Conservation (phyloP, 2,888 invertebrate genomes). For the Phytoseiulus persimilis region DNA sequence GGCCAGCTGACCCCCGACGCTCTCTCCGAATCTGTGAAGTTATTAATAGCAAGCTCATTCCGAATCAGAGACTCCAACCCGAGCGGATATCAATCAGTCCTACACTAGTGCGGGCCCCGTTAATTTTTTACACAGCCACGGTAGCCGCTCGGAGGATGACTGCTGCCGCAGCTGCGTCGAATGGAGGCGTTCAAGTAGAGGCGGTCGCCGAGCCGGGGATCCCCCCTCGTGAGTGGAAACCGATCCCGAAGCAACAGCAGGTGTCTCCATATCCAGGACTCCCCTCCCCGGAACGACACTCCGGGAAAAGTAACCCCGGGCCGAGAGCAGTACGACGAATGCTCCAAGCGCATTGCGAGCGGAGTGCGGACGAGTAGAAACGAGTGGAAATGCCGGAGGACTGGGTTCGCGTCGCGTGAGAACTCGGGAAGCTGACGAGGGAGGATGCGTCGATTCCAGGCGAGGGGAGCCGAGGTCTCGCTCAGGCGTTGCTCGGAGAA, state of each 20-base stretch:
- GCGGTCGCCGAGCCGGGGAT: neutral
- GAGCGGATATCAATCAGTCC: neutral
- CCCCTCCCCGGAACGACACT: neutral
- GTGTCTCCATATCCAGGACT: neutral
- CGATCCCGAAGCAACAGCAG: neutral
- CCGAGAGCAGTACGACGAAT: neutral
- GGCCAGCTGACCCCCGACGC: conserved; percentile 86
- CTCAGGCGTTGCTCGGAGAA: neutral
- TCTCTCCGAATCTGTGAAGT: conserved; percentile 77
- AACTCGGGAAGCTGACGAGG: too few relatives aligned
- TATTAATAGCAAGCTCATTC: conserved; percentile 43
- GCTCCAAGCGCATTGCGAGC: neutral
- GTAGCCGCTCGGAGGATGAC: neutral
- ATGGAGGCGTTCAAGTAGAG: neutral
- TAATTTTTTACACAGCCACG: neutral
- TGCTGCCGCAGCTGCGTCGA: neutral
- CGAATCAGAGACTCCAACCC: neutral
- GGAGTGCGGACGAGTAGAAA: neutral
- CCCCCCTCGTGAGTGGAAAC: neutral
- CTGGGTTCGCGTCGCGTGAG: too few relatives aligned
- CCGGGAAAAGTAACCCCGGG: neutral
- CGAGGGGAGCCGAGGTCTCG: too few relatives aligned
- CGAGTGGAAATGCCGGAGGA: neutral
- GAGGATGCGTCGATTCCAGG: too few relatives aligned
- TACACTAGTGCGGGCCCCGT: neutral